Evolutionary conservation across 2,797 vertebrate genomes (phyloP).

Genomic region (Sebastes kiyomatsui): DNA sequence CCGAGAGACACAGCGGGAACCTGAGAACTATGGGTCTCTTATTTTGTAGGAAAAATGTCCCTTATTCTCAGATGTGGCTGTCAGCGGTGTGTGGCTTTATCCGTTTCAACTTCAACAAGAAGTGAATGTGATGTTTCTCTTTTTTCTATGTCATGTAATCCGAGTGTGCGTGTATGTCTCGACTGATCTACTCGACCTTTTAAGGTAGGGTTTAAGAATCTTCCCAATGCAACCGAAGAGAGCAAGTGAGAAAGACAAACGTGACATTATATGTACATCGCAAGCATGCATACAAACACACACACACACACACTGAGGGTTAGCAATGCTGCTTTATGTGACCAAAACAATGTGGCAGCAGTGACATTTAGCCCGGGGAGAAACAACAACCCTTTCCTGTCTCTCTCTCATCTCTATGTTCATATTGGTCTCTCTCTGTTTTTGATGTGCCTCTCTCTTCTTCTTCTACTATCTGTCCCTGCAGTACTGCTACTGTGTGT

Average conservation of each 20-base stretch:
- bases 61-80: not conserved
- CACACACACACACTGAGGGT: conserved; percentile 15
- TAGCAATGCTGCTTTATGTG: conserved; percentile 32
- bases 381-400: conserved; percentile 21
- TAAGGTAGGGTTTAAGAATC: conserved; percentile 35
- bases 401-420: conserved; percentile 31
- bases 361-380: conserved; percentile 65
- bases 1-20: not conserved
- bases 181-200: conserved; percentile 65
- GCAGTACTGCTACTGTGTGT: not conserved
- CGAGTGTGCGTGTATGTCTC: not conserved
- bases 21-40: not conserved
- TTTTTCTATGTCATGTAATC: conserved; percentile 1
- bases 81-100: not conserved
- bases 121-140: not conserved
- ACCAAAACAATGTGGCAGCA: conserved; percentile 61
- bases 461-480: not conserved
- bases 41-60: not conserved
- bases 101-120: not conserved
- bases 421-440: conserved; percentile 4
- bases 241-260: conserved; percentile 36
- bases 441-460: not conserved
- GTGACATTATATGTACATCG: conserved; percentile 46
- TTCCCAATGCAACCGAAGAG: conserved; percentile 7
- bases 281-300: not conserved